A percentile compares a stretch with the other conserved stretches of the same genome.
These are phyloP conservation scores for Plebejus melissa DNA, from an alignment of 2,888 invertebrate genomes.

Conservation along the genomic window DNA sequence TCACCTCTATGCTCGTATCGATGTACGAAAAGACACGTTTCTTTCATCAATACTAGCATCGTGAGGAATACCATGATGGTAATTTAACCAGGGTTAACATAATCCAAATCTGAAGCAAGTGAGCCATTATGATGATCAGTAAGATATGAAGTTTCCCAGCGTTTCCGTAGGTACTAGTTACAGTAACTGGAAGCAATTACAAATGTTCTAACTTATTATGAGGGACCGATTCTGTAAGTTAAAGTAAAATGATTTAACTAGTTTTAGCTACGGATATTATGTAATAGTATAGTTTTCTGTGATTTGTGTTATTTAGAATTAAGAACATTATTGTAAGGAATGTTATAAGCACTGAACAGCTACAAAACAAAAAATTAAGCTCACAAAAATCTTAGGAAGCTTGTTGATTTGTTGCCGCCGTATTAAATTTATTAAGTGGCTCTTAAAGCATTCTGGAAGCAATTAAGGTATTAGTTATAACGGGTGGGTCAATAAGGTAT, in stretches of 20 bases:
- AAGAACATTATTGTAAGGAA: no score
- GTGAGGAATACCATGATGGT: no score
- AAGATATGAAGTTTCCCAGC: neutral
- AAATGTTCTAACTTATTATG: neutral
- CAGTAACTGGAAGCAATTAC: neutral
- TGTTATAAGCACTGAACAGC: no score
- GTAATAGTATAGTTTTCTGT: no score
- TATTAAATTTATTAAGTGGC: neutral
- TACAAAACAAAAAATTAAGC: neutral
- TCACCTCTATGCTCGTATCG: no score
- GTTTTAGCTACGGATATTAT: no score
- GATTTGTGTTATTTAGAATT: no score
- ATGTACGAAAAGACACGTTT: no score
- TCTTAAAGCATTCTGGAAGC: neutral
- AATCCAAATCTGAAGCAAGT: no score
- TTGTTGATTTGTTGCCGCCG: neutral
- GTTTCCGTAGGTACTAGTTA: neutral
- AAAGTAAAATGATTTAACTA: neutral
- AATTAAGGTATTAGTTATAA: constrained; percentile 27
- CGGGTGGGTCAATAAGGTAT: constrained; percentile 34
- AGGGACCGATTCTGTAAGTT: neutral
- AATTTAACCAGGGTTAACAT: no score
- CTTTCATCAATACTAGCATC: no score
- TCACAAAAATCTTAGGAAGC: neutral
- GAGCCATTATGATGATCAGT: neutral